Evolutionary conservation across 2,888 invertebrate species (phyloP), one percentile per base, ranked within the genome.

Genomic region (Druceiella hillmani): DNA sequence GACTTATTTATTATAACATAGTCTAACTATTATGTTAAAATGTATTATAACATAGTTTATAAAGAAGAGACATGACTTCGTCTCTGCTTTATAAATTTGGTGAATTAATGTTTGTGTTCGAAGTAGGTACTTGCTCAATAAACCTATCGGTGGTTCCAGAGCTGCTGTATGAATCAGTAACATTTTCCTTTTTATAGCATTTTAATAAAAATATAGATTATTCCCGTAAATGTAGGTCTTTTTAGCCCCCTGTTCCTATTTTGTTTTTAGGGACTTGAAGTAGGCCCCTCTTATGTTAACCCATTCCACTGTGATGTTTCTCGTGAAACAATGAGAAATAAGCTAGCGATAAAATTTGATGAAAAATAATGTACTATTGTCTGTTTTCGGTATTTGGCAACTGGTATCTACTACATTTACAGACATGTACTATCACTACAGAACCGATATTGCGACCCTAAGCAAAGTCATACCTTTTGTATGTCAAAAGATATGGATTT

Each of bases 401-500:
- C n/a, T 32, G 29, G 27, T 29, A 33, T 33, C 33, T 26, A 35
- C 16, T 14, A 34, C 41, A 29, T 25, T 41, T 33, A 33, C 41
- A n/a, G n/a, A n/a, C n/a, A n/a, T n/a, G n/a, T n/a, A n/a, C n/a
- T n/a, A n/a, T n/a, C n/a, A n/a, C 24, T 42, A 39, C 25, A 25
- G 40, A 37, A 39, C 40, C 28, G 39, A 37, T 14, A 17, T 43
- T 20, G 27, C 36, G 17, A 43, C 43, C 33, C 15, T 42, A 9
- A 39, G 33, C 32, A 10, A 42, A 31, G 39, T 17, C n/a, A 39
- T 42, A 42, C 32, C 17, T 9, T 31, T 17, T 25, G 42, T 38
- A 22, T 38, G 42, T 28, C 28, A 38, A 11, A 28, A 39, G 31
- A 39, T 43, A 34, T 40, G 33, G 43, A n/a, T n/a, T 17, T 39